Evolutionary conservation across 1,140 invertebrate genomes (phyloP).

Genomic region (Ceratosolen fusciceps): DNA sequence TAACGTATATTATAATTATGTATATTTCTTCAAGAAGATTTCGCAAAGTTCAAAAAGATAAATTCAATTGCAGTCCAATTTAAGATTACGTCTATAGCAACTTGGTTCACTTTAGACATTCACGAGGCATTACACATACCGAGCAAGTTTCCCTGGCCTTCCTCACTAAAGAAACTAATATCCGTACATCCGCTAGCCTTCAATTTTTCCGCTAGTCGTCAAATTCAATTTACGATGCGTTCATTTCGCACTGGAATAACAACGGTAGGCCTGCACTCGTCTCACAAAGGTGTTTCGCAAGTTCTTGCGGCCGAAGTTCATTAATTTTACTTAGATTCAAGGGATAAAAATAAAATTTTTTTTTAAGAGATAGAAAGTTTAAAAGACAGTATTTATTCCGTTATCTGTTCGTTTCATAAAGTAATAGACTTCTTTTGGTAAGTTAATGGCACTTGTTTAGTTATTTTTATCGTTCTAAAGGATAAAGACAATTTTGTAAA

Average conservation of each 20-base stretch:
- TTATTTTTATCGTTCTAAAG: too few species aligned
- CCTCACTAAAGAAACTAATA: not conserved
- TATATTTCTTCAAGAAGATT: not conserved
- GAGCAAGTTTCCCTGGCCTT: not conserved
- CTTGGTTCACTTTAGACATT: not conserved
- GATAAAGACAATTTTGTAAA: too few species aligned
- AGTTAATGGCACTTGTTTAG: not conserved
- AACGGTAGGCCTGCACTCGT: not conserved
- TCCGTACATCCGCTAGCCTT: not conserved
- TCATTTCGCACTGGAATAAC: slow-evolving; percentile 6
- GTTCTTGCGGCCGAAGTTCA: not conserved
- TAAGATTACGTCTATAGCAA: not conserved
- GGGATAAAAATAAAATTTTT: not conserved
- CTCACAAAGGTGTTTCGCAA: slow-evolving; percentile 16
- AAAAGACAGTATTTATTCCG: not conserved
- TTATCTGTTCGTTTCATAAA: not conserved
- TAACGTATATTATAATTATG: too few species aligned
- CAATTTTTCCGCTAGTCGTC: slow-evolving; percentile 13
- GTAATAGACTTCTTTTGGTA: not conserved
- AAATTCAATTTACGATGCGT: slow-evolving; percentile 24
- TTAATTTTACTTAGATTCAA: slow-evolving; percentile 15
- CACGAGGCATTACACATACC: too few species aligned
- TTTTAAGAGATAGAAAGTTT: not conserved
- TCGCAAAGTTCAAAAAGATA: not conserved
- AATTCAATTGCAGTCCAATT: slow-evolving; percentile 26